These are phyloP conservation scores for Eutolmus rufibarbis DNA, from an alignment of 2,888 invertebrate genomes.

Conservation along the genomic window DNA sequence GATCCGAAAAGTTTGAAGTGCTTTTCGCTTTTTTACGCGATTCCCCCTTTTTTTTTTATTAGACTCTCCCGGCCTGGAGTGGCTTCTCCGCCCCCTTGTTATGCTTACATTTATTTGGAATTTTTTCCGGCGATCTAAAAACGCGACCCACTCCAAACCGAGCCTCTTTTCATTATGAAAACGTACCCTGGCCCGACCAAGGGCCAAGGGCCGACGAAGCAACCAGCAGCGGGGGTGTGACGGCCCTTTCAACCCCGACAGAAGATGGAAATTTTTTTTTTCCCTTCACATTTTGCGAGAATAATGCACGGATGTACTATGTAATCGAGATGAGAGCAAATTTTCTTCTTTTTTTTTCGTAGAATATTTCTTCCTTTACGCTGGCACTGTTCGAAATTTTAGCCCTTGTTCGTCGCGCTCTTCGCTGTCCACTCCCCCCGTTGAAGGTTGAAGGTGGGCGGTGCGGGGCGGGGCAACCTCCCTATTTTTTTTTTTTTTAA, in stretches of 20 bases:
- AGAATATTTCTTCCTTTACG: not conserved
- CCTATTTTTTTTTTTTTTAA: not conserved
- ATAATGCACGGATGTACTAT: slow-evolving; percentile 7
- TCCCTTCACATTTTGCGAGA: not conserved
- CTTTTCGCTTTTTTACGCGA: slow-evolving; percentile 29
- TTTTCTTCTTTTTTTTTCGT: not conserved
- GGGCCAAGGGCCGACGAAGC: not conserved
- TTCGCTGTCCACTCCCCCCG: not conserved
- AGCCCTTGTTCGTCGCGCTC: not conserved
- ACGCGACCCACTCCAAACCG: slow-evolving; percentile 1
- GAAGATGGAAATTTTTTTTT: not conserved
- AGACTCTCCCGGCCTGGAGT: not conserved
- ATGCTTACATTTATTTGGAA: slow-evolving; percentile 36
- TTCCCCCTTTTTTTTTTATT: slow-evolving; percentile 25
- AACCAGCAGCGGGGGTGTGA: not conserved
- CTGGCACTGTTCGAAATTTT: not conserved
- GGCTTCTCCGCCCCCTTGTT: slow-evolving; percentile 24
- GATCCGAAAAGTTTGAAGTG: slow-evolving; percentile 41
- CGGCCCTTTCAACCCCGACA: not conserved
- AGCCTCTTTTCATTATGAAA: slow-evolving; percentile 25
- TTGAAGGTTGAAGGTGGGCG: not conserved
- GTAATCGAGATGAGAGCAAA: not conserved
- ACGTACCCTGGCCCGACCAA: not conserved
- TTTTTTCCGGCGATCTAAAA: slow-evolving; percentile 35
- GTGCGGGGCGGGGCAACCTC: not conserved